Conservation (phyloP, 2,888 invertebrate species). For the Rotaria socialis region DNA sequence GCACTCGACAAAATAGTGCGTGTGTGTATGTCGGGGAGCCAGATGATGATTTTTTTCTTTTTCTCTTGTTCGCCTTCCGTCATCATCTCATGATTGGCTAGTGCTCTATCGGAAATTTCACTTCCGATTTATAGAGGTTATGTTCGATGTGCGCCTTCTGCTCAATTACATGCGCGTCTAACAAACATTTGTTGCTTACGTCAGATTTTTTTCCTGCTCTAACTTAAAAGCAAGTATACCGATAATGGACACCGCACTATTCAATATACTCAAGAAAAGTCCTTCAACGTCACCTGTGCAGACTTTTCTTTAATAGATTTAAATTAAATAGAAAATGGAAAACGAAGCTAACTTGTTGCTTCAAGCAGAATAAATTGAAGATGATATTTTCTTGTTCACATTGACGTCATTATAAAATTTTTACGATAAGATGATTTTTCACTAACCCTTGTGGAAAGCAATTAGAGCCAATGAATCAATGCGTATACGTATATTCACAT, state of each 20-base stretch:
- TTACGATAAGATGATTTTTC: constrained; percentile 3
- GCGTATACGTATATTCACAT: background rate
- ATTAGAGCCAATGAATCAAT: background rate
- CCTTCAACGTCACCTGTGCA: constrained; percentile 15
- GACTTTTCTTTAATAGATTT: background rate
- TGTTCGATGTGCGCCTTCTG: constrained; percentile 3
- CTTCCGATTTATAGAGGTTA: constrained; percentile 7
- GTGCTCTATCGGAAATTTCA: constrained; percentile 28
- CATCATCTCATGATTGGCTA: constrained; percentile 17
- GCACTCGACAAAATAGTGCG: constrained; percentile 4
- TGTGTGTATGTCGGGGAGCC: background rate
- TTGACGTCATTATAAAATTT: background rate
- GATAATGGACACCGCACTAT: background rate
- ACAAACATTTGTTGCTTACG: constrained; percentile 18
- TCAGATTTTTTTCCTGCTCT: background rate
- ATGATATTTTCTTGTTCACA: background rate
- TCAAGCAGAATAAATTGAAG: background rate
- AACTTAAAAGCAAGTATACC: constrained; percentile 18
- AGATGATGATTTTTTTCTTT: background rate
- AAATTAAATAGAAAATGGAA: background rate
- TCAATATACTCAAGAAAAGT: constrained; percentile 18
- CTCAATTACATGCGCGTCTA: constrained; percentile 6
- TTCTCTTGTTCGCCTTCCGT: background rate
- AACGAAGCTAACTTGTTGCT: background rate
- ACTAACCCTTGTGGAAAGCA: background rate